A percentile compares a stretch with the other conserved stretches of the same genome.
These are phyloP conservation scores for Cheilinus undulatus DNA, from an alignment of 2,113 vertebrate genomes.

Conservation along the genomic window DNA sequence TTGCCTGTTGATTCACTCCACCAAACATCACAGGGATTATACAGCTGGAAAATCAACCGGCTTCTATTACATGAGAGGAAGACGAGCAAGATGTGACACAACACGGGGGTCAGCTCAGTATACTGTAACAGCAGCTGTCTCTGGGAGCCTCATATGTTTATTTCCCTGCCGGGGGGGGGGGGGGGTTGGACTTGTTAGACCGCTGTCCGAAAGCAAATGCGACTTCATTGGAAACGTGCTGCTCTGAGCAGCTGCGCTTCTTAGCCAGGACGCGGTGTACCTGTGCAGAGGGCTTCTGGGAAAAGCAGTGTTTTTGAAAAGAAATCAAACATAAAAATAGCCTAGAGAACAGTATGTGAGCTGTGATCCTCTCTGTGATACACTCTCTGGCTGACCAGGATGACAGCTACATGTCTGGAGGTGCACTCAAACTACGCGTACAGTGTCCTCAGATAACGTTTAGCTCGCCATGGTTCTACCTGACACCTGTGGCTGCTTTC, in stretches of 20 bases:
- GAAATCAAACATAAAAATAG: slow-evolving; percentile 58
- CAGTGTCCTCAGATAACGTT: slow-evolving; percentile 24
- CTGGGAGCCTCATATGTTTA: slow-evolving; percentile 66
- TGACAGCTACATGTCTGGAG: slow-evolving; percentile 31
- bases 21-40: slow-evolving; percentile 63
- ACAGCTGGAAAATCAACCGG: slow-evolving; percentile 65
- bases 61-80: slow-evolving; percentile 51
- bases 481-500: slow-evolving; percentile 52
- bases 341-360: slow-evolving; percentile 14
- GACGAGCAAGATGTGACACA: slow-evolving; percentile 54
- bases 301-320: slow-evolving; percentile 48
- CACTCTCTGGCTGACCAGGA: slow-evolving; percentile 4
- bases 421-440: slow-evolving; percentile 3
- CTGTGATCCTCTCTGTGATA: slow-evolving; percentile 25
- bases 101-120: slow-evolving; percentile 41
- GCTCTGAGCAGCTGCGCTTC: slow-evolving; percentile 42
- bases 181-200: slow-evolving; percentile 40
- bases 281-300: slow-evolving; percentile 53
- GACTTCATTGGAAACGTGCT: slow-evolving; percentile 53
- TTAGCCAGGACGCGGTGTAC: slow-evolving; percentile 59
- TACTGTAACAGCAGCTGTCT: slow-evolving; percentile 34
- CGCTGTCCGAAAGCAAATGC: slow-evolving; percentile 51
- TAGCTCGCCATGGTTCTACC: slow-evolving; percentile 10
- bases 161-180: slow-evolving; percentile 3
- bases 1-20: slow-evolving; percentile 79